These are phyloP conservation scores for Etheostoma spectabile DNA, from an alignment of 2,113 vertebrate genomes.

Conservation along the genomic window DNA sequence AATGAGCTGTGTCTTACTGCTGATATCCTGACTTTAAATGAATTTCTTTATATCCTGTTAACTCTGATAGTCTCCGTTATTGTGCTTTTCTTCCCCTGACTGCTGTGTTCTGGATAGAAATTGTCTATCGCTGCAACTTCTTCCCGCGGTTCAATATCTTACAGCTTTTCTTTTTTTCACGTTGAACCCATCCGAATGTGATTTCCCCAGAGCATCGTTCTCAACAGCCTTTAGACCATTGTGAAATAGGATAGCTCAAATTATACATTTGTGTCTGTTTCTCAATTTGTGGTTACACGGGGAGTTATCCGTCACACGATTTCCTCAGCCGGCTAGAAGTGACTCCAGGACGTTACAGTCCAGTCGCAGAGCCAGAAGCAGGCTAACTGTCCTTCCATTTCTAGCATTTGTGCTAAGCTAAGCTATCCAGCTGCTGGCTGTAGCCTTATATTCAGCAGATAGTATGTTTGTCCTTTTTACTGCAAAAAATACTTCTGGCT, in stretches of 20 bases:
- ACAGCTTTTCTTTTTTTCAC: constrained; percentile 7
- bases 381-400: too few species aligned
- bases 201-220: not conserved
- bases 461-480: too few species aligned
- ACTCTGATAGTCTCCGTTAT: not conserved
- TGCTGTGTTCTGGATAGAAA: not conserved
- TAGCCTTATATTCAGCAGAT: too few species aligned
- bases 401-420: too few species aligned
- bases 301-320: too few species aligned
- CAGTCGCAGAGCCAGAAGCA: too few species aligned
- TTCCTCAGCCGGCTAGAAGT: too few species aligned
- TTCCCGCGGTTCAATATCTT: not conserved
- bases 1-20: constrained; percentile 43
- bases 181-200: not conserved
- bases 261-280: not conserved
- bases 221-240: not conserved
- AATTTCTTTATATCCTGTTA: constrained; percentile 16
- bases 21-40: constrained; percentile 23
- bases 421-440: too few species aligned
- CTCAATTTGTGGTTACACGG: too few species aligned
- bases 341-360: too few species aligned
- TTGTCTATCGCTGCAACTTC: not conserved
- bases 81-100: too few species aligned
- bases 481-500: too few species aligned
- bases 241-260: not conserved